A percentile compares a stretch with the other conserved stretches of the same genome.
phyloP scores from a whole-genome alignment of 2,888 invertebrate genomes.

The Bedellia somnulentella region DNA sequence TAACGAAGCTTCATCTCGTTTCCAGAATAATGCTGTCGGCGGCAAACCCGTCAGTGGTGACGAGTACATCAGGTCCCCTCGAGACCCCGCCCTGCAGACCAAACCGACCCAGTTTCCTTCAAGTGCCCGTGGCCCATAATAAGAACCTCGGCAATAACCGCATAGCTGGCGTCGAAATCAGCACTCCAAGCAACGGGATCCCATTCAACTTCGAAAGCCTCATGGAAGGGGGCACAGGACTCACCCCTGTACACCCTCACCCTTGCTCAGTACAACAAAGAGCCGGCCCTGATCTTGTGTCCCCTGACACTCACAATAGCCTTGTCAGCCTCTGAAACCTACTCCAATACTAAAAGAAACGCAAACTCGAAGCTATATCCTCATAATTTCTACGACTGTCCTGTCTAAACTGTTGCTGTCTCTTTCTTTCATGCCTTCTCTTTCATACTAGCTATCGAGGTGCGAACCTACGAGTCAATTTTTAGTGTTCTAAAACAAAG shows the following conservation, averaged over 20 bases:
- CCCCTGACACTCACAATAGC: conserved; percentile 75
- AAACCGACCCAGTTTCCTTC: conserved; percentile 73
- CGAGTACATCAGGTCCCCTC: conserved; percentile 20
- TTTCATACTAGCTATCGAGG: too few relatives aligned
- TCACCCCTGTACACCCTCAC: conserved; percentile 75
- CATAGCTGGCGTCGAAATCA: conserved; percentile 80
- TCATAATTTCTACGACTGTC: not conserved
- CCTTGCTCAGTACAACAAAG: conserved; percentile 78
- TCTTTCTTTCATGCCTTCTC: too few relatives aligned
- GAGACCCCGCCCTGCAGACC: conserved; percentile 51
- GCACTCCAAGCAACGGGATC: conserved; percentile 85
- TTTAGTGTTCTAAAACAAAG: conserved; percentile 29
- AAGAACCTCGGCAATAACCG: conserved; percentile 56
- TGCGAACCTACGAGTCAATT: too few relatives aligned
- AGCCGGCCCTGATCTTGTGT: conserved; percentile 68
- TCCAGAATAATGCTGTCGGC: conserved; percentile 55
- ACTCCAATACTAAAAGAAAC: too few relatives aligned
- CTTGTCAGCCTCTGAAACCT: conserved; percentile 80
- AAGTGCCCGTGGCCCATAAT: conserved; percentile 63
- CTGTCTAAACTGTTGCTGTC: too few relatives aligned
- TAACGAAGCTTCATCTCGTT: too few relatives aligned
- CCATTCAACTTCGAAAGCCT: conserved; percentile 90
- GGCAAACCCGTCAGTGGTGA: conserved; percentile 44
- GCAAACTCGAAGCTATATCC: not conserved
- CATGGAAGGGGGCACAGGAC: conserved; percentile 90